Conservation (phyloP, 2,888 invertebrate genomes). For the Melinopterus prodromus region DNA sequence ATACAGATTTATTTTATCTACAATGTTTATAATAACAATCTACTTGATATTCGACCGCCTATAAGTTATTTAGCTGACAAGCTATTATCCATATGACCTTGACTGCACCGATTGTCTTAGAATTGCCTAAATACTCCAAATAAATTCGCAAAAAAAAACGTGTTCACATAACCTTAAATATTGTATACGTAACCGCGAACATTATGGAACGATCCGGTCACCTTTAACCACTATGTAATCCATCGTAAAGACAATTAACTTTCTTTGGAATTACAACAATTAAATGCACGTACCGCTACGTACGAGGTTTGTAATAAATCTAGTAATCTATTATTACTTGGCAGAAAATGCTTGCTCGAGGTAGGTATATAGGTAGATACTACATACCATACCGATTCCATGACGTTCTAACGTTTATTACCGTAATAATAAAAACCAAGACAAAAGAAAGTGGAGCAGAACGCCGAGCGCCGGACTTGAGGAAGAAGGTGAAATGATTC, state of each 20-base stretch:
- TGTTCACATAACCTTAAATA: too few species aligned
- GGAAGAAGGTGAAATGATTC: constrained; percentile 4
- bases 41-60: too few species aligned
- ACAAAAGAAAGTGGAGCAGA: constrained; percentile 4
- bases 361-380: background rate
- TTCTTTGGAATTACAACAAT: background rate
- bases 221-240: background rate
- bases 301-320: background rate
- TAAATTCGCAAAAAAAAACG: background rate
- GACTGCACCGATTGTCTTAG: too few species aligned
- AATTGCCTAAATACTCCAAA: background rate
- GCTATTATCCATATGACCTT: too few species aligned
- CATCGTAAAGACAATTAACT: constrained; percentile 4
- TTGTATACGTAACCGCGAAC: background rate
- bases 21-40: too few species aligned
- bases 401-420: background rate
- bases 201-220: background rate
- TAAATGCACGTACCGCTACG: background rate
- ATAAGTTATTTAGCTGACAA: too few species aligned
- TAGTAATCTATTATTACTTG: background rate
- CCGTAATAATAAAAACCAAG: background rate
- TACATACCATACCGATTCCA: background rate
- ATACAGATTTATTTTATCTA: too few species aligned
- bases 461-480: background rate
- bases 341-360: background rate